Evolutionary conservation across 2,888 invertebrate genomes (phyloP), one percentile per base, ranked within the genome.

Genomic region (Baronia brevicornis): DNA sequence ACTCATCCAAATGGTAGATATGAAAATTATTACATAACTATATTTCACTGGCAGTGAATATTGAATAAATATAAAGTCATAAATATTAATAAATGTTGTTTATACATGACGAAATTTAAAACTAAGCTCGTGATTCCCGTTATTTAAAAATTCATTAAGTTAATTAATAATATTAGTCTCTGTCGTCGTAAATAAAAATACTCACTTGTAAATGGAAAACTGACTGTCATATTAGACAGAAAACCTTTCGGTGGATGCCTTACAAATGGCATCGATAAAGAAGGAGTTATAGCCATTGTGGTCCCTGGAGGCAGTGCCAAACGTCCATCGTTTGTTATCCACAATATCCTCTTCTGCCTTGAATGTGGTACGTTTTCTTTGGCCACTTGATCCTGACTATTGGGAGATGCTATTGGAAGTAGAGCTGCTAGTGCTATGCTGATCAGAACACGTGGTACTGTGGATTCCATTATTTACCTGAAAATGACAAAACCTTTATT

Each of bases 241-340:
- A 94, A 94, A 29, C 94, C 94, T 56, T 92, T 90, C 0, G 93
- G 94, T 4, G 94, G 94, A 80, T 94, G 91, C 51, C 94, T 82
- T 2, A 94, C 92, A 54, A 94, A 90, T 5, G 94, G 94, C 82
- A 94, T 79, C 3, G 93, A 90, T 23, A 94, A 68, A 3, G 94
- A 93, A 5, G 94, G 94, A 2, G 92, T 89, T 46, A 94, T 91
- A 12, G 91, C 87, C 73, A 95, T 85, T 2, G 91, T 85, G 0
- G 94, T 94, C 22, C 94, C 94, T 0, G 94, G 95, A 1, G 95
- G 95, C 45, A 95, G 62, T 0, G 94, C 94, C 52, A 95, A 71
- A 3, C 94, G 84, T 1, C 94, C 94, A 63, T 94, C 94, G 44
- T 92, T 91, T 5, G 94, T 94, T 43, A 95, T 88, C 94, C 94